Conservation (phyloP, 2,888 invertebrate genomes). For the Actias luna region DNA sequence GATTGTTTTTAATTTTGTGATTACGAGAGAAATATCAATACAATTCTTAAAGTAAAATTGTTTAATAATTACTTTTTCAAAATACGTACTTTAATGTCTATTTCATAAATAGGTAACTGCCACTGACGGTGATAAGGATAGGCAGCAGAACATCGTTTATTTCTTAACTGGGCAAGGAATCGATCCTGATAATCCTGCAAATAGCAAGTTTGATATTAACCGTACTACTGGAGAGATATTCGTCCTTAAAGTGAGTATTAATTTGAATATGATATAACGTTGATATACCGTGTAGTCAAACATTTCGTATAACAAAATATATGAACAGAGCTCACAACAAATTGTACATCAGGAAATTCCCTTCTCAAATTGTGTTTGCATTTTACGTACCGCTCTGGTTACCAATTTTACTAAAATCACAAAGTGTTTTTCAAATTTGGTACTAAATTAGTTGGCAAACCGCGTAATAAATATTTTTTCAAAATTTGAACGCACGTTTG, state of each 20-base stretch:
- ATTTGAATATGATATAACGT: background rate
- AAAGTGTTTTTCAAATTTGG: background rate
- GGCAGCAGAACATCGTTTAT: slow-evolving; percentile 97
- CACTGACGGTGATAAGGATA: slow-evolving; percentile 96
- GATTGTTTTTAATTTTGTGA: background rate
- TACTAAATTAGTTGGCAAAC: background rate
- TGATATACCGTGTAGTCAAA: background rate
- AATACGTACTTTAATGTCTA: slow-evolving; percentile 5
- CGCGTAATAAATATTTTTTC: background rate
- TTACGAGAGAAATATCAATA: background rate
- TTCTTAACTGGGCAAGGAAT: slow-evolving; percentile 97
- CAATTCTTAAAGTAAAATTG: background rate
- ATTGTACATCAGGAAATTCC: background rate
- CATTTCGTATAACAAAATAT: background rate
- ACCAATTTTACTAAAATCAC: background rate
- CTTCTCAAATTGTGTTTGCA: background rate
- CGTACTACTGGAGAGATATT: slow-evolving; percentile 97
- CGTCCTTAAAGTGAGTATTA: slow-evolving; percentile 90
- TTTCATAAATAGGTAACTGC: slow-evolving; percentile 90
- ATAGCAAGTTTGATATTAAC: slow-evolving; percentile 98
- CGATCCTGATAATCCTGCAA: slow-evolving; percentile 96
- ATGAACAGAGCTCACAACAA: background rate
- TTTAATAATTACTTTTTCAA: background rate
- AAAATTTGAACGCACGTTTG: background rate
- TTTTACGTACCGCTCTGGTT: background rate